Evolutionary conservation across 2,113 vertebrate species (phyloP), one percentile per base, ranked within the genome.

Genomic region (Morone chrysops): DNA sequence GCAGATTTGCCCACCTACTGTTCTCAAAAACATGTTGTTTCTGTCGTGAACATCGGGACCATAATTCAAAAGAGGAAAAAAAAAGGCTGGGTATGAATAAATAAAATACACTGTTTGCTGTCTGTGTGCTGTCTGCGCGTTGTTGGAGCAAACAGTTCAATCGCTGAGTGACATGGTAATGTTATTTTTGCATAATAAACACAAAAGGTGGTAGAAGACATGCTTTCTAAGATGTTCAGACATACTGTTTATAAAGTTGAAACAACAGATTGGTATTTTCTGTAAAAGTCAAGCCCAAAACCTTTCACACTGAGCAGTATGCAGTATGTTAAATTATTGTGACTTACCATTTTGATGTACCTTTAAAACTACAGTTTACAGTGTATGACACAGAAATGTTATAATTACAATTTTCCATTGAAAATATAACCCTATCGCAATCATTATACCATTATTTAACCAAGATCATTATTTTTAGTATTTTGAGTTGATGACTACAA

Each of bases 51-150:
- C 72, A 67, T 53, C 4, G 2, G 16, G 22, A 60, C 8, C 53
- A 51, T 72, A 4, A 68, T 22, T 73, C 20, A 25, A 48, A 60
- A 51, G 22, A 59, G 1, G 6, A 17, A 6, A 22, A 43, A 43
- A 43, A 36, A 48, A 54, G 3, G 9, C 38, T 16, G n/a, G 17
- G 12, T 69, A 62, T 84, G 62, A 85, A 75, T 70, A 76, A 85
- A 71, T 75, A 50, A 75, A 54, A 61, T 18, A 31, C 18, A 53
- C 41, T 43, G 67, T 63, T 54, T 68, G 69, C 47, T 8, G 12
- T 54, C 45, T 18, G 47, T 31, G 36, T 68, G 40, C 75, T 79
- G 61, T 54, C 17, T 65, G 45, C 36, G 53, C 51, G 61, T 76
- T 70, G 73, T 41, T 11, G 11, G 50, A 63, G 43, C 25, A 73